These are phyloP conservation scores for Cephalotes varians DNA, from an alignment of 2,888 invertebrate genomes.

Conservation along the genomic window DNA sequence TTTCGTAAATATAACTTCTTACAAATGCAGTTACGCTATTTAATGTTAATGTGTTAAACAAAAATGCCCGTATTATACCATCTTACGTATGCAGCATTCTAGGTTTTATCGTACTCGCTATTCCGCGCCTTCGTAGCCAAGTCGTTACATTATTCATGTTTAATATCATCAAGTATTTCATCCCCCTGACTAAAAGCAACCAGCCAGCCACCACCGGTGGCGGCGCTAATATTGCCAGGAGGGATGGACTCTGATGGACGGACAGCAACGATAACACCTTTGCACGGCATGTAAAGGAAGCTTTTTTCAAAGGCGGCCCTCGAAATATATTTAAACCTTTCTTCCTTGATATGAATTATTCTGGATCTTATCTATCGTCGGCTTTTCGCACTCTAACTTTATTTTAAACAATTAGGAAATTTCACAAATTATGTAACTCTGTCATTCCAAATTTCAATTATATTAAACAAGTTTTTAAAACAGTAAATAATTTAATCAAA, in stretches of 20 bases:
- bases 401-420: constrained; percentile 7
- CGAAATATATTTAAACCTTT: constrained; percentile 56
- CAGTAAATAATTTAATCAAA: constrained; percentile 62
- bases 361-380: not conserved
- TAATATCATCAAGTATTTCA: constrained; percentile 84
- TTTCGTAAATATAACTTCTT: constrained; percentile 36
- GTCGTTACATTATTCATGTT: constrained; percentile 85
- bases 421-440: constrained; percentile 59
- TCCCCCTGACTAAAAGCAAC: constrained; percentile 78
- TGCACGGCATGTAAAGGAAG: constrained; percentile 58
- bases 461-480: constrained; percentile 69
- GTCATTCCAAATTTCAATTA: constrained; percentile 65
- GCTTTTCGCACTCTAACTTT: not conserved
- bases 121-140: constrained; percentile 69
- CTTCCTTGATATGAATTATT: constrained; percentile 41
- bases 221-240: constrained; percentile 75
- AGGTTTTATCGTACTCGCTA: constrained; percentile 66
- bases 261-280: constrained; percentile 64
- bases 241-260: constrained; percentile 68
- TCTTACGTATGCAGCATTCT: constrained; percentile 72
- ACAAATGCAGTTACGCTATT: constrained; percentile 1
- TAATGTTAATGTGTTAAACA: constrained; percentile 22
- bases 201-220: constrained; percentile 72
- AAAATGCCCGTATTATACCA: constrained; percentile 64
- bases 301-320: constrained; percentile 50